Evolutionary conservation across 2,113 vertebrate species (phyloP).

Genomic region (Salminus brasiliensis): DNA sequence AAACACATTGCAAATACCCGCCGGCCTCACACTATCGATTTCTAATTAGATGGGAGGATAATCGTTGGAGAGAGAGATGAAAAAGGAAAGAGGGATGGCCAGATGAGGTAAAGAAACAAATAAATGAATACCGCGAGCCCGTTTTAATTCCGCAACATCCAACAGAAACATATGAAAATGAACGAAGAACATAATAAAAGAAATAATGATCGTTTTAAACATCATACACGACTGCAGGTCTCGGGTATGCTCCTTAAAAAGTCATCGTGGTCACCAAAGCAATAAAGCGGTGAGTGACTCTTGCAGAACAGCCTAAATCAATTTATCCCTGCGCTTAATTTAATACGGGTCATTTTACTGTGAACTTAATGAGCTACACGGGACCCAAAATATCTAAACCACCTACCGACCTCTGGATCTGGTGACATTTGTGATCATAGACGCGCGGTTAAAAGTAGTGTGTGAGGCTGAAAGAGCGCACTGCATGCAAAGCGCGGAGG

Average conservation of each 20-base stretch:
- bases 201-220: background rate
- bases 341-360: background rate
- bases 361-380: background rate
- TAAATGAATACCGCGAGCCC: constrained; percentile 67
- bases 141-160: constrained; percentile 72
- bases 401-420: background rate
- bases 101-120: constrained; percentile 74
- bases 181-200: background rate
- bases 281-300: background rate
- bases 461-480: background rate
- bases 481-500: background rate
- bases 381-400: background rate
- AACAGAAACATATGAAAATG: constrained; percentile 4
- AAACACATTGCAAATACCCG: constrained; percentile 86
- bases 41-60: constrained; percentile 86
- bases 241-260: background rate
- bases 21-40: constrained; percentile 83
- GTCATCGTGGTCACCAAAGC: background rate
- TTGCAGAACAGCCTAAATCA: background rate
- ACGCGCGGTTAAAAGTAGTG: background rate
- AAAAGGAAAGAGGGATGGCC: constrained; percentile 71
- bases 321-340: background rate
- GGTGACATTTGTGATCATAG: background rate
- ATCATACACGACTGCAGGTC: background rate
- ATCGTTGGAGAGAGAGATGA: constrained; percentile 81